These are phyloP conservation scores for Pteronura brasiliensis DNA, from an alignment of 2,113 vertebrate genomes.

Conservation along the genomic window DNA sequence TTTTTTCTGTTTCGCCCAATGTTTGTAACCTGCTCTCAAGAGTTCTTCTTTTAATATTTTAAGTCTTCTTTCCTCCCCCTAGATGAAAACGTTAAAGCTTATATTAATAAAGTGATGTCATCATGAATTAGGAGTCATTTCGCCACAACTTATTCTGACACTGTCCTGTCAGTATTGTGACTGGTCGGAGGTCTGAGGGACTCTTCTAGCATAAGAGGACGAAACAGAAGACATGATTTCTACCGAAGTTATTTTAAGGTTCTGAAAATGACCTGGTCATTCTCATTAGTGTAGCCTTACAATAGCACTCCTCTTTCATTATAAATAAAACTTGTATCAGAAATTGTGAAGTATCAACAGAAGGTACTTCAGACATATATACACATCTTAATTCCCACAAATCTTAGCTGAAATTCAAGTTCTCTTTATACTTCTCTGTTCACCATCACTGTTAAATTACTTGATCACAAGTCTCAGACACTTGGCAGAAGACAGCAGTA, in stretches of 20 bases:
- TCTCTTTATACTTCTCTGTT: neutral
- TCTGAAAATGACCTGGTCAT: neutral
- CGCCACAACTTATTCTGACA: neutral
- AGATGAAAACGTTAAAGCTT: conserved; percentile 39
- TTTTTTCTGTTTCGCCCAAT: conserved; percentile 35
- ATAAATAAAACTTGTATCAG: neutral
- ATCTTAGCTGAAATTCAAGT: neutral
- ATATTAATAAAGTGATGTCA: neutral
- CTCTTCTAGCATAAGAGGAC: neutral
- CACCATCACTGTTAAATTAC: neutral
- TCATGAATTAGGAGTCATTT: conserved; percentile 38
- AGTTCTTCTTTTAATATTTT: conserved; percentile 8
- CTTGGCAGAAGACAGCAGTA: neutral
- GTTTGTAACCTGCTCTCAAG: conserved; percentile 36
- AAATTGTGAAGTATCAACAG: neutral
- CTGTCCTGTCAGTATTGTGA: neutral
- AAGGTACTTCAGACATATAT: neutral
- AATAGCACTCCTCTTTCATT: neutral
- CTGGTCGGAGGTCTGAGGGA: neutral
- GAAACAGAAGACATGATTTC: neutral
- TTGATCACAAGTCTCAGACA: neutral
- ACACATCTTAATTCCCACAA: neutral
- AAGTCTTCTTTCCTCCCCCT: neutral
- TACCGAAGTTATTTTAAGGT: neutral
- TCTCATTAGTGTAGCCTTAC: neutral